phyloP scores from a whole-genome alignment of 1,140 invertebrate species.

The Lepidurus arcticus region DNA sequence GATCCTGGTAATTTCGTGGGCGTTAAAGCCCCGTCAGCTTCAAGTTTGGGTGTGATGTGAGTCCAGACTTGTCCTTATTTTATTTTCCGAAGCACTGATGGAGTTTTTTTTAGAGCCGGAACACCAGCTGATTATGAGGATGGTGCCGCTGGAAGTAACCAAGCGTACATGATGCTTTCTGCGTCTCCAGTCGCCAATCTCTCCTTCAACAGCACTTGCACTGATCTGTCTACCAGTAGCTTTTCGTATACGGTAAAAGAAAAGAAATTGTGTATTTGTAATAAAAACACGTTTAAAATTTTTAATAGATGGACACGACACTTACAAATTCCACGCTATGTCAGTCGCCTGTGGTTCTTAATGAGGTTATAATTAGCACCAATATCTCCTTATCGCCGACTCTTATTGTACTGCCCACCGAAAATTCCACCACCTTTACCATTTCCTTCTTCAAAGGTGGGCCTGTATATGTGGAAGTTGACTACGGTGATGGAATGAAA shows the following conservation, averaged over 20 bases:
- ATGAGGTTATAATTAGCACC: background rate
- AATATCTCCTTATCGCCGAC: background rate
- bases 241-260: background rate
- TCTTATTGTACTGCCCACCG: background rate
- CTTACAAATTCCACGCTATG: background rate
- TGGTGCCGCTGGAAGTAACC: background rate
- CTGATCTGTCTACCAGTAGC: background rate
- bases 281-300: background rate
- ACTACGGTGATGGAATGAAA: background rate
- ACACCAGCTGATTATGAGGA: background rate
- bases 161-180: background rate
- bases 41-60: background rate
- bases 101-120: background rate
- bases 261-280: no score
- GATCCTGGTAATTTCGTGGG: background rate
- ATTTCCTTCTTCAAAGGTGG: slow-evolving; percentile 1
- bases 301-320: background rate
- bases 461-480: background rate
- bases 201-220: background rate
- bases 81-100: background rate
- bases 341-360: background rate
- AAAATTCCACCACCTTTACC: background rate
- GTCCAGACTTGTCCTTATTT: background rate
- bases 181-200: background rate
- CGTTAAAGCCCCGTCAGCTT: background rate